Evolutionary conservation across 2,888 invertebrate species (phyloP).

Genomic region (Mermis nigrescens): DNA sequence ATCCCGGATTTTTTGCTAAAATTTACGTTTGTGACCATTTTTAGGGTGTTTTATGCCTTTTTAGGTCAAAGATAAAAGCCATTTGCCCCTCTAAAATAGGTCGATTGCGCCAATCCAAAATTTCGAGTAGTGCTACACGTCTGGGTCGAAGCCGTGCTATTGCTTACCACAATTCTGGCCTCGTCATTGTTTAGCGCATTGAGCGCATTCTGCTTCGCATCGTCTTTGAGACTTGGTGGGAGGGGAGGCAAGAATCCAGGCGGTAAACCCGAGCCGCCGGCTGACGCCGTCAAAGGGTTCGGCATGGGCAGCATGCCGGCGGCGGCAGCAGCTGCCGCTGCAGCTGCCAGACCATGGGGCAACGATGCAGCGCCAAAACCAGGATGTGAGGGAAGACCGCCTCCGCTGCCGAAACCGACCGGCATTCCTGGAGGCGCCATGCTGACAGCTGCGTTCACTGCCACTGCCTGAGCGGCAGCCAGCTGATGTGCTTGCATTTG

Average conservation of each 20-base stretch:
- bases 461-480: no score
- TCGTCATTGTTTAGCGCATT: slow-evolving; percentile 8
- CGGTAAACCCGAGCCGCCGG: no score
- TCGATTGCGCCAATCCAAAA: no score
- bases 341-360: slow-evolving; percentile 34
- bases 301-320: slow-evolving; percentile 12
- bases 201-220: slow-evolving; percentile 11
- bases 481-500: slow-evolving; percentile 82
- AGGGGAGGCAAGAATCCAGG: slow-evolving; percentile 14
- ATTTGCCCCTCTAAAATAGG: no score
- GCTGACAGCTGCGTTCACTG: slow-evolving; percentile 42
- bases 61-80: no score
- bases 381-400: not conserved
- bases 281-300: not conserved
- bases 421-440: slow-evolving; percentile 32
- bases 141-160: no score
- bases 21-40: no score
- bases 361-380: slow-evolving; percentile 41
- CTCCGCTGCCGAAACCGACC: slow-evolving; percentile 26
- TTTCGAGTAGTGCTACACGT: no score
- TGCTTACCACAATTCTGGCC: slow-evolving; percentile 8
- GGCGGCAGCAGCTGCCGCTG: slow-evolving; percentile 28
- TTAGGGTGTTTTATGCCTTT: no score
- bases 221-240: slow-evolving; percentile 14
- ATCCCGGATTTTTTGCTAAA: no score